Percentiles rank a stretch among this genome's conserved stretches.
These are phyloP conservation scores for Scomberomorus guttatus DNA, from an alignment of 2,797 vertebrate genomes.

Conservation along the genomic window DNA sequence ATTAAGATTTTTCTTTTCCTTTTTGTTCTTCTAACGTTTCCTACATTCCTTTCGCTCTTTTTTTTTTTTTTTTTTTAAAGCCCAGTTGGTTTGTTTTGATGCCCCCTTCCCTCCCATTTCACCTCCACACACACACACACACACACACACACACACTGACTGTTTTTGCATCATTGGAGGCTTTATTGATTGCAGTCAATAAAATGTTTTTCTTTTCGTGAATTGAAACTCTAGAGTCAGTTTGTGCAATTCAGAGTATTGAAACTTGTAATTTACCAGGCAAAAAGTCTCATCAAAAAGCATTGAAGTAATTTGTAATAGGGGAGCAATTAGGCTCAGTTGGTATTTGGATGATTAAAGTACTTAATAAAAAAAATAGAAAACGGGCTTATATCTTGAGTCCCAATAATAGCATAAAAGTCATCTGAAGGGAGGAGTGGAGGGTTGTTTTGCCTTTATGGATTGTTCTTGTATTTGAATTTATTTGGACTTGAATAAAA, in stretches of 20 bases:
- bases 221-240: slow-evolving; percentile 37
- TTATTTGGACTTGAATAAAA: slow-evolving; percentile 61
- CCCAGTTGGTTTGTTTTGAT: background rate
- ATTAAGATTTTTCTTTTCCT: background rate
- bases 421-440: background rate
- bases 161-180: slow-evolving; percentile 3
- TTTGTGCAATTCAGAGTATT: slow-evolving; percentile 25
- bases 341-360: no score
- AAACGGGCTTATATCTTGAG: slow-evolving; percentile 27
- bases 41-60: slow-evolving; percentile 14
- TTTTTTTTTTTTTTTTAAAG: background rate
- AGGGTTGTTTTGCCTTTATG: slow-evolving; percentile 4
- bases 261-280: background rate
- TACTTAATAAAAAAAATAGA: no score
- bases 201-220: slow-evolving; percentile 60
- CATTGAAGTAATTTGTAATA: background rate
- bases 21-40: background rate
- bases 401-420: background rate
- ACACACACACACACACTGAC: background rate
- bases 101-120: no score
- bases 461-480: slow-evolving; percentile 35
- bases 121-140: background rate
- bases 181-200: slow-evolving; percentile 39
- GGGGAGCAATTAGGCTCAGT: background rate
- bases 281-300: background rate